Conservation (phyloP, 2,888 invertebrate genomes). For the Willowsia nigromaculata region DNA sequence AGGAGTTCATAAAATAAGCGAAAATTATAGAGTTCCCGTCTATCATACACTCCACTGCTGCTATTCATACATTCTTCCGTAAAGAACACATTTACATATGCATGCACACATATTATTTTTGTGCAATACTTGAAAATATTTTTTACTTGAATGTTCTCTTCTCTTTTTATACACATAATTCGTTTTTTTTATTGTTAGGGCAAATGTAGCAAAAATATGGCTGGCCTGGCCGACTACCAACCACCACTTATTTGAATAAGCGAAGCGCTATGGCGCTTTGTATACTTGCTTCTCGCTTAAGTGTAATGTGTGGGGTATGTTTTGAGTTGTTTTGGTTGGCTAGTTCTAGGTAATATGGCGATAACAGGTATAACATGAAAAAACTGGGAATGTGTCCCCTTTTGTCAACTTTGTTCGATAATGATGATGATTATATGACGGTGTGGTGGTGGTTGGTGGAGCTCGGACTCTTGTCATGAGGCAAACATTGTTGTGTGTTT, state of each 20-base stretch:
- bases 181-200: slow-evolving; percentile 7
- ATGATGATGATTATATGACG: slow-evolving; percentile 63
- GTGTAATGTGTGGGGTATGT: slow-evolving; percentile 10
- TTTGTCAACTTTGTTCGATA: slow-evolving; percentile 71
- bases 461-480: background rate
- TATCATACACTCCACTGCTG: background rate
- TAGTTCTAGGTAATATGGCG: slow-evolving; percentile 49
- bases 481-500: slow-evolving; percentile 20
- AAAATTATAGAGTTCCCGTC: slow-evolving; percentile 55
- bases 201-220: slow-evolving; percentile 37
- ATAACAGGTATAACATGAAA: slow-evolving; percentile 69
- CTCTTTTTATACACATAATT: background rate
- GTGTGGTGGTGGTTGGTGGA: slow-evolving; percentile 5
- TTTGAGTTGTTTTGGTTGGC: slow-evolving; percentile 37
- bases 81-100: background rate
- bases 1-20: slow-evolving; percentile 38
- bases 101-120: slow-evolving; percentile 10
- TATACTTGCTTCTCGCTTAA: no score
- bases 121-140: slow-evolving; percentile 48
- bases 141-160: slow-evolving; percentile 15
- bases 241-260: slow-evolving; percentile 45
- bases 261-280: slow-evolving; percentile 29
- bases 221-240: slow-evolving; percentile 14
- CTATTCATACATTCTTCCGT: slow-evolving; percentile 52
- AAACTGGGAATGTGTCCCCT: slow-evolving; percentile 72